Evolutionary conservation across 2,797 vertebrate species (phyloP), one percentile per base, ranked within the genome.

Genomic region (Zenarchopterus dispar): DNA sequence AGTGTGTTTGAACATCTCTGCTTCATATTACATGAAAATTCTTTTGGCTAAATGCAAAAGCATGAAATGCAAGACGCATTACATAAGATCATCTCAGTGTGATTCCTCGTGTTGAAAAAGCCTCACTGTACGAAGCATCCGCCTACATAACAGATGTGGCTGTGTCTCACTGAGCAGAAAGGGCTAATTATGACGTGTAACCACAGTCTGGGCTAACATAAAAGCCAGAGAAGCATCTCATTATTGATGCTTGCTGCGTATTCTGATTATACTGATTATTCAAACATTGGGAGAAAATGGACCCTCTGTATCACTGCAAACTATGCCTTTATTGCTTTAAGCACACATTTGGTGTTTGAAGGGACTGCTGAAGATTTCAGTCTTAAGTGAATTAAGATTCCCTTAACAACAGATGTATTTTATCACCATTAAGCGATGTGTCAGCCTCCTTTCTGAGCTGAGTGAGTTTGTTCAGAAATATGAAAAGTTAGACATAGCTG

Each of bases 71-170:
- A 53, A 19, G 65, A 9, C 28, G 28, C 39, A 54, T 64, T 36
- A 53, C 26, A 64, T 65, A 53, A 19, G 28, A 75, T 59, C 8
- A 8, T 65, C 7, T 53, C 17, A 41, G 15, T 55, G 57, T 18
- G 46, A 11, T 11, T 57, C 17, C 23, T 45, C 16, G 21, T 6
- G 36, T 5, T 51, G 56, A 49, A 3, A 43, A 31, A 73, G 55
- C 62, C 19, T 77, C 33, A 2, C 26, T 22, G 53, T 24, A 11
- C 9, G 3, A 54, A 67, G 4, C 36, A 0, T 1, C 55, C 47
- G 79, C 77, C 79, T 77, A 80, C 73, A 45, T 49, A 78, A 70
- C 74, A 82, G 77, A 70, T 78, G 78, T 24, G 70, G 62, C 47
- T 54, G 56, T 57, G 65, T 75, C 57, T 66, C 41, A 4, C 33